phyloP scores from a whole-genome alignment of 1,140 invertebrate species.

The Sinella curviseta region DNA sequence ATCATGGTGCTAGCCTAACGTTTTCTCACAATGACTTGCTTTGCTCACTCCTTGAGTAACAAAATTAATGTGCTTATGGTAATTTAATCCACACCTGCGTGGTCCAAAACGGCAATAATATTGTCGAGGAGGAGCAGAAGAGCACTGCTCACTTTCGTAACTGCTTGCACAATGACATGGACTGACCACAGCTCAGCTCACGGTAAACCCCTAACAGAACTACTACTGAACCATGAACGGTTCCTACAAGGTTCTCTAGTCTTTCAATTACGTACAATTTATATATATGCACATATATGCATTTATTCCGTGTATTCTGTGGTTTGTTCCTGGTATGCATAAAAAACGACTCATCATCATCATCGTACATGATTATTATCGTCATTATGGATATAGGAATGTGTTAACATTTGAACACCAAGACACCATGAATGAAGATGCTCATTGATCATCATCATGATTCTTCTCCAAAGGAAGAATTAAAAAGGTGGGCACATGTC shows the following conservation, averaged over 20 bases:
- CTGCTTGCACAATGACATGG: conserved; percentile 22
- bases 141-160: not conserved
- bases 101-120: not conserved
- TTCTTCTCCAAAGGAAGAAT: not conserved
- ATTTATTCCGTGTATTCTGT: not conserved
- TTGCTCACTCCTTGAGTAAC: not conserved
- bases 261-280: not conserved
- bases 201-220: not conserved
- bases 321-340: conserved; percentile 7
- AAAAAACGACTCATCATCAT: conserved; percentile 18
- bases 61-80: not conserved
- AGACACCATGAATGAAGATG: conserved; percentile 12
- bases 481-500: conserved; percentile 7
- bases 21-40: not conserved
- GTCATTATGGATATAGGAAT: not conserved
- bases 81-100: not conserved
- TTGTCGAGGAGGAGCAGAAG: not conserved
- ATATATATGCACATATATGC: too few relatives aligned
- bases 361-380: not conserved
- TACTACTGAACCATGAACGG: conserved; percentile 5
- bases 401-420: not conserved
- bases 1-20: not conserved
- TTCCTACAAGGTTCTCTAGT: not conserved
- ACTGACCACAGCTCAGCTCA: not conserved
- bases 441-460: not conserved